A percentile compares a stretch with the other conserved stretches of the same genome.
These are phyloP conservation scores for Drosophila stalkeri DNA, from an alignment of 2,888 invertebrate species.

Conservation along the genomic window DNA sequence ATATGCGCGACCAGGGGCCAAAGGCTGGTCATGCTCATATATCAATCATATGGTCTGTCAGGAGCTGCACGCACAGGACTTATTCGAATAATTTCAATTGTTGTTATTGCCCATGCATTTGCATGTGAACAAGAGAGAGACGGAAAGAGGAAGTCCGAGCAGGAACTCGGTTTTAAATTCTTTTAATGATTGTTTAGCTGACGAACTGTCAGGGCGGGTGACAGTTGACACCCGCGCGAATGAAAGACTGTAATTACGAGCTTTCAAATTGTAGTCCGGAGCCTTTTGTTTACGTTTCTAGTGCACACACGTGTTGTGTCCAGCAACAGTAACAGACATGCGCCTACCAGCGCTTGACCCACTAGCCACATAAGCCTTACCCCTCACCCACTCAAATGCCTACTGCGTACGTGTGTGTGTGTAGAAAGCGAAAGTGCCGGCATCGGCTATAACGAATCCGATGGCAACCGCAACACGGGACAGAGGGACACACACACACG, in stretches of 20 bases:
- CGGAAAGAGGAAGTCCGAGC: neutral
- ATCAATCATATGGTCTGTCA: constrained; percentile 51
- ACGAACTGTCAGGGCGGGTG: constrained; percentile 34
- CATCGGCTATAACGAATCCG: constrained; percentile 58
- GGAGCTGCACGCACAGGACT: constrained; percentile 47
- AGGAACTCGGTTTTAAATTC: constrained; percentile 60
- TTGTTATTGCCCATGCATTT: constrained; percentile 40
- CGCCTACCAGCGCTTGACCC: constrained; percentile 61
- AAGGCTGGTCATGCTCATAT: constrained; percentile 11
- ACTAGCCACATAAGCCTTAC: constrained; percentile 13
- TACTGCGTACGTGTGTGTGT: constrained; percentile 44
- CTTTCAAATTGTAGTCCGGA: constrained; percentile 24
- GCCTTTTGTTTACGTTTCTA: constrained; percentile 73
- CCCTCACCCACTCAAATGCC: neutral
- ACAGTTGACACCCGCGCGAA: constrained; percentile 45
- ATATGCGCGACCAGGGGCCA: constrained; percentile 51
- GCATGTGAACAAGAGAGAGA: constrained; percentile 23
- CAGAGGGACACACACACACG: constrained; percentile 33
- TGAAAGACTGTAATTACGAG: constrained; percentile 32
- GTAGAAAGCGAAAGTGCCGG: constrained; percentile 79
- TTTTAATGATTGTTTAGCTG: constrained; percentile 54
- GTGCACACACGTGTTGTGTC: constrained; percentile 51
- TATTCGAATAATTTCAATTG: constrained; percentile 40
- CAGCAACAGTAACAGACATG: constrained; percentile 67
- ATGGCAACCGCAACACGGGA: constrained; percentile 39